Conservation (phyloP, 2,797 vertebrate genomes). For the Gila robusta region DNA sequence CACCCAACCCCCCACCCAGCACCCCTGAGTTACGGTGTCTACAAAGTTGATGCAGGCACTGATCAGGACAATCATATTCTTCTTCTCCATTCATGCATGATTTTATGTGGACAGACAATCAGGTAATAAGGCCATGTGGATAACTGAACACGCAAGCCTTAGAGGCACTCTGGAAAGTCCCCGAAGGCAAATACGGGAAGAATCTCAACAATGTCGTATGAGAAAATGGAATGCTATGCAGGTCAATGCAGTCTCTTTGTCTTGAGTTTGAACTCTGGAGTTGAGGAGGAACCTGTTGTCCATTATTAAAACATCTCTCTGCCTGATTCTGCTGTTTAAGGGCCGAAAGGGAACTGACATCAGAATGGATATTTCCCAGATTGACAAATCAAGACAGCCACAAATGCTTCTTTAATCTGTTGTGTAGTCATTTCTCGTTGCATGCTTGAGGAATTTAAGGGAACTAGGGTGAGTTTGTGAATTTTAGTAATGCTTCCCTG, state of each 20-base stretch:
- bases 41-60: neutral
- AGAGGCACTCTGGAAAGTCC: slow-evolving; percentile 57
- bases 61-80: neutral
- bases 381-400: neutral
- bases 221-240: slow-evolving; percentile 55
- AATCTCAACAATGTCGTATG: slow-evolving; percentile 58
- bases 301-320: slow-evolving; percentile 16
- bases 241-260: slow-evolving; percentile 52
- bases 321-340: slow-evolving; percentile 2
- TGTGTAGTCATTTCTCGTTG: neutral
- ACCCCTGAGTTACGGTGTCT: neutral
- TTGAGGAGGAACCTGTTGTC: slow-evolving; percentile 23
- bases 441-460: neutral
- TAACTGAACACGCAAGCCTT: slow-evolving; percentile 46
- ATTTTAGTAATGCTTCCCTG: slow-evolving; percentile 18
- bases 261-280: slow-evolving; percentile 38
- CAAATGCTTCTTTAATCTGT: neutral
- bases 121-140: slow-evolving; percentile 14
- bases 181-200: slow-evolving; percentile 52
- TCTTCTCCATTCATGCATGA: neutral
- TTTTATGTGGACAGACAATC: slow-evolving; percentile 15
- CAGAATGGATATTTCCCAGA: neutral
- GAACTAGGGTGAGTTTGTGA: neutral
- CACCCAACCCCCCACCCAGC: no score
- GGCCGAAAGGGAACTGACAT: neutral